Evolutionary conservation across 2,113 vertebrate species (phyloP), one percentile per base, ranked within the genome.

Genomic region (Ptilorrhoa leucosticta): DNA sequence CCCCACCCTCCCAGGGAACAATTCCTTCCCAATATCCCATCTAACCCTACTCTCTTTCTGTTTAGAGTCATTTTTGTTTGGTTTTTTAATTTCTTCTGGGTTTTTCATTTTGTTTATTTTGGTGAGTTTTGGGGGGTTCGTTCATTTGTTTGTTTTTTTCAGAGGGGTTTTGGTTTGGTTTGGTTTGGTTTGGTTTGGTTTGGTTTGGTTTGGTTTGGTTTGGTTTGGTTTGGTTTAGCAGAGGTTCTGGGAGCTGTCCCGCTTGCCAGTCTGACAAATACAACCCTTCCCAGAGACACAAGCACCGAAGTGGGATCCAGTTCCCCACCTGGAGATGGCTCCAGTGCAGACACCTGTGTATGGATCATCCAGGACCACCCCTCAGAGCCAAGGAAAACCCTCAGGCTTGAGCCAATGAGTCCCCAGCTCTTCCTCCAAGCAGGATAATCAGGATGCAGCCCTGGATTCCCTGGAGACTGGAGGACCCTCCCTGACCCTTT

Each of bases 61-160:
- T 63, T 56, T 47, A 48, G 17, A 48, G 42, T 24, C 9, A 42
- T 15, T 56, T 42, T 48, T 26, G 18, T 7, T 54, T 35, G 24
- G 0, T 1, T 54, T 45, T 16, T 35, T 82, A 35, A 3, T n/a
- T 48, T 48, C 3, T 47, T 56, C 24, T 4, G 7, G 2, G 1
- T 8, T 26, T 51, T 37, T 33, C 7, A 8, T 31, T 61, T 35
- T 37, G 47, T 45, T 47, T 45, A 27, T 63, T 54, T 12, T 7
- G 22, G 42, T 39, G 28, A 7, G 21, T 19, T 45, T 39, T 17
- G 4, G 11, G 10, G 14, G 14, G 7, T 2, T n/a, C n/a, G 24
- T 61, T n/a, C n/a, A 19, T 61, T 83, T 47, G 9, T 54, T 44
- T 51, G 13, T 47, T 66, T 63, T 8, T 39, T 63, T 31, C 48